phyloP scores from a whole-genome alignment of 2,113 vertebrate genomes.

The Tachuris rubrigastra region DNA sequence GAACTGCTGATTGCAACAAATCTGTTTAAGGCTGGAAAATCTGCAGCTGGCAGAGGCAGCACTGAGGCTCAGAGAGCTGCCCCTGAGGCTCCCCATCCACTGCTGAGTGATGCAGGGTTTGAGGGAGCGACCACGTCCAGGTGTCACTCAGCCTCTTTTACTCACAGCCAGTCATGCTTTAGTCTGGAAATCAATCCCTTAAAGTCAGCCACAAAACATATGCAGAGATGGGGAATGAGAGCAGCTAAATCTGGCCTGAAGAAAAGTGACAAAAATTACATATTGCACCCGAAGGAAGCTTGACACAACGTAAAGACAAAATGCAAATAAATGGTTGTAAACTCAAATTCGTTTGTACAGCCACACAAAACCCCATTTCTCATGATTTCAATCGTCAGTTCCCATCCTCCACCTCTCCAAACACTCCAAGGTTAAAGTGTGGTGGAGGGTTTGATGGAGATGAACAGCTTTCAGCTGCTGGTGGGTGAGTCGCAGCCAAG shows the following conservation, averaged over 20 bases:
- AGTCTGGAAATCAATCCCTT: background rate
- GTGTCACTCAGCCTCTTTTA: background rate
- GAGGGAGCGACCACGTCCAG: background rate
- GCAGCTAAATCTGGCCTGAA: background rate
- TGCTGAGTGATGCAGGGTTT: accelerated
- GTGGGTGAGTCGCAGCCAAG: background rate
- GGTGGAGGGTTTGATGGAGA: background rate
- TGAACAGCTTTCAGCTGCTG: background rate
- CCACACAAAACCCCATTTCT: background rate
- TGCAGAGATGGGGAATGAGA: background rate
- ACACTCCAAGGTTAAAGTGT: background rate
- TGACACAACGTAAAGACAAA: background rate
- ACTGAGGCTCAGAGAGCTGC: background rate
- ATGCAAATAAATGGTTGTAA: accelerated
- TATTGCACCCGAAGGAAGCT: background rate
- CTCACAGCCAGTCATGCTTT: background rate
- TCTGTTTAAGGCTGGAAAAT: slow-evolving; percentile 38
- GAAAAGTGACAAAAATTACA: background rate
- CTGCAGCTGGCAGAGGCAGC: slow-evolving; percentile 10
- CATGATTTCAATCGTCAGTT: accelerated
- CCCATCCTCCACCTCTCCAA: background rate
- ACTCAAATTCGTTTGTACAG: background rate
- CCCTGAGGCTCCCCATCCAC: background rate
- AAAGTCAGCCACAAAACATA: background rate
- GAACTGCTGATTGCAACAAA: slow-evolving; percentile 50